A percentile compares a stretch with the other conserved stretches of the same genome.
phyloP scores from a whole-genome alignment of 2,797 vertebrate species.

The Peromyscus melanophrys region DNA sequence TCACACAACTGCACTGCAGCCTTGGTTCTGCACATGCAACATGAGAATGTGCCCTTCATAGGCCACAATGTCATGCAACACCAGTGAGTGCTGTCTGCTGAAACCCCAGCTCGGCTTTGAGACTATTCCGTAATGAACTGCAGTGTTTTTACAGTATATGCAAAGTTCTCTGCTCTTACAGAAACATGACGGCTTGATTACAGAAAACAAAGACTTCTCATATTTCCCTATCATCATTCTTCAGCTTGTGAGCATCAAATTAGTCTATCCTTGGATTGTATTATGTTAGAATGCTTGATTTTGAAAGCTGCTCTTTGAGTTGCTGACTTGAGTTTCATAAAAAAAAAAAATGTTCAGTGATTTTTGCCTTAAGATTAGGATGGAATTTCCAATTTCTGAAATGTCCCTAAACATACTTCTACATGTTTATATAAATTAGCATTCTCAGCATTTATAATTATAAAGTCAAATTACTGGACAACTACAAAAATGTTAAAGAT shows the following conservation, averaged over 20 bases:
- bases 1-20: not conserved
- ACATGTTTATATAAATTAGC: not conserved
- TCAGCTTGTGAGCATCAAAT: not conserved
- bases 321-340: not conserved
- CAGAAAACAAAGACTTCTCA: slow-evolving; percentile 11
- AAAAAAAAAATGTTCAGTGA: not conserved
- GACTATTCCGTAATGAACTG: not conserved
- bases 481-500: not conserved
- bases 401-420: not conserved
- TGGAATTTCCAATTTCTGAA: not conserved
- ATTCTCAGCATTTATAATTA: not conserved
- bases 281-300: not conserved
- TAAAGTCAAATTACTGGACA: not conserved
- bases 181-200: not conserved
- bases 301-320: not conserved
- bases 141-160: not conserved
- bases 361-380: not conserved
- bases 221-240: not conserved
- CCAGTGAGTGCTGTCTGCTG: not conserved
- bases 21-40: no score
- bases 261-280: not conserved
- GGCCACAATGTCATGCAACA: not conserved
- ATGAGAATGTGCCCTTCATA: no score
- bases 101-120: not conserved
- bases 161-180: not conserved